phyloP scores from a whole-genome alignment of 2,797 vertebrate genomes.

The Pseudochirops corinnae region DNA sequence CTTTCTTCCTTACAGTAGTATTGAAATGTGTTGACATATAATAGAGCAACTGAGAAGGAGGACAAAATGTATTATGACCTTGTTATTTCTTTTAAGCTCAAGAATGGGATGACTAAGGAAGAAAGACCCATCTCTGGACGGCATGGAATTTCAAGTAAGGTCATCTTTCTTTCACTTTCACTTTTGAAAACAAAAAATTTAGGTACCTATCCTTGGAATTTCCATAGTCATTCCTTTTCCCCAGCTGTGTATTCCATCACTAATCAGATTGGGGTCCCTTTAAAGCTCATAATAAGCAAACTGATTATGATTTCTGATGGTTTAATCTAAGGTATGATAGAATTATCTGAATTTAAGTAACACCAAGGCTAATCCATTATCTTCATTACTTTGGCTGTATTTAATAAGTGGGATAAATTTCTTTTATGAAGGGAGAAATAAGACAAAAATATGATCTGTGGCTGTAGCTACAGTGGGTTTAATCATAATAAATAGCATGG shows the following conservation, averaged over 20 bases:
- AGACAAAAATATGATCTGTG: neutral
- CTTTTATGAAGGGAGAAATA: neutral
- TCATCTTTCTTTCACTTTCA: constrained; percentile 41
- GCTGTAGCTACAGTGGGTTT: neutral
- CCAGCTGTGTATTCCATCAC: constrained; percentile 35
- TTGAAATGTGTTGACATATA: constrained; percentile 60
- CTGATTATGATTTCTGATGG: neutral
- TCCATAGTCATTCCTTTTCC: constrained; percentile 45
- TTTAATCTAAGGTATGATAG: neutral
- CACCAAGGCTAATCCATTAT: neutral
- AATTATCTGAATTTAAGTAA: constrained; percentile 26
- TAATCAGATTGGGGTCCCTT: neutral
- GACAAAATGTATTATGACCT: constrained; percentile 35
- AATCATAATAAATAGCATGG: neutral
- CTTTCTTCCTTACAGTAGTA: constrained; percentile 57
- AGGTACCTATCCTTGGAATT: constrained; percentile 7
- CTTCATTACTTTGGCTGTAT: neutral
- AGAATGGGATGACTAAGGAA: constrained; percentile 71
- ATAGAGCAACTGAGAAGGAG: constrained; percentile 50
- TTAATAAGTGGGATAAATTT: neutral
- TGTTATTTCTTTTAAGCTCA: constrained; percentile 80
- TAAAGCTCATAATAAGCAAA: neutral
- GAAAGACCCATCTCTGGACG: constrained; percentile 63
- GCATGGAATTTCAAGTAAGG: constrained; percentile 80
- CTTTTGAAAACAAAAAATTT: constrained; percentile 32